Percentiles rank a stretch among this genome's conserved stretches.
These are phyloP conservation scores for Caenorhabditis wallacei DNA, from an alignment of 2,888 invertebrate species.

Conservation along the genomic window DNA sequence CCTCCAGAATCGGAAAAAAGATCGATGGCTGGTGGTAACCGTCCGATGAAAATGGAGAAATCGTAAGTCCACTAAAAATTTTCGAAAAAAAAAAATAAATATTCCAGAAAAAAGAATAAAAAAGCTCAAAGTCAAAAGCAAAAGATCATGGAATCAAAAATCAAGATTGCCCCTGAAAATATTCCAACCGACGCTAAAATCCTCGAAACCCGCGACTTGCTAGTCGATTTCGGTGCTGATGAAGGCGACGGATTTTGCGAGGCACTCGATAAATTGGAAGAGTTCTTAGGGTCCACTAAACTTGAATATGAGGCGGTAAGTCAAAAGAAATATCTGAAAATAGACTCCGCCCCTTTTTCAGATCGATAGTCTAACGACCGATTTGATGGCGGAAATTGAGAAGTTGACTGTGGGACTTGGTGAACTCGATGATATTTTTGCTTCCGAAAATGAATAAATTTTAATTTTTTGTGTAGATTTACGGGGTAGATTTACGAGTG, in stretches of 20 bases:
- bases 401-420: background rate
- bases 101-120: too few relatives aligned
- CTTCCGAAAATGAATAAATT: background rate
- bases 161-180: background rate
- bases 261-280: conserved; percentile 26
- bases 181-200: background rate
- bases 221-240: conserved; percentile 22
- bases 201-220: conserved; percentile 11
- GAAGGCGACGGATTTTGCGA: background rate
- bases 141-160: too few relatives aligned
- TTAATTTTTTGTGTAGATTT: too few relatives aligned
- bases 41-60: conserved; percentile 8
- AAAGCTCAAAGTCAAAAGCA: too few relatives aligned
- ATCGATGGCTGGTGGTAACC: conserved; percentile 2
- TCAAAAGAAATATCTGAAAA: too few relatives aligned
- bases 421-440: conserved; percentile 10
- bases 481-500: too few relatives aligned
- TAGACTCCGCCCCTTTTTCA: background rate
- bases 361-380: conserved; percentile 2
- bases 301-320: conserved; percentile 41
- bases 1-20: conserved; percentile 1
- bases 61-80: background rate
- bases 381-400: background rate
- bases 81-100: background rate
- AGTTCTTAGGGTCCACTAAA: conserved; percentile 10